phyloP scores from a whole-genome alignment of 2,888 invertebrate genomes.

The Hipparchia semele region DNA sequence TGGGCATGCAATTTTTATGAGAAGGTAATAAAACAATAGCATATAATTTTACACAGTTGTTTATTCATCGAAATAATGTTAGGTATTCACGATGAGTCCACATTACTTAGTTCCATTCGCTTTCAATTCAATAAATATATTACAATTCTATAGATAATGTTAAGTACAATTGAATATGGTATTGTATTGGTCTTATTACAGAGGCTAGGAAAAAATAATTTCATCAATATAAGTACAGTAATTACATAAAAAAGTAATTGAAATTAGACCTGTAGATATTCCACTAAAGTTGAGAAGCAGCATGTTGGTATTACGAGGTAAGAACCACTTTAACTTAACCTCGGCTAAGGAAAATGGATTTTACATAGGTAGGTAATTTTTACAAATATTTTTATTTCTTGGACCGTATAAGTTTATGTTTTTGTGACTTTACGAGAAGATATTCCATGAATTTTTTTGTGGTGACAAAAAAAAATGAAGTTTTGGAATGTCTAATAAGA shows the following conservation, averaged over 20 bases:
- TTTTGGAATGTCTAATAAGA: not conserved
- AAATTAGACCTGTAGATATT: not conserved
- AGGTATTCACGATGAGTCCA: slow-evolving; percentile 60
- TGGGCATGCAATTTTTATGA: not conserved
- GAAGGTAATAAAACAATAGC: slow-evolving; percentile 45
- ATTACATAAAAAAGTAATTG: not conserved
- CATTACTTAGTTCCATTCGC: slow-evolving; percentile 53
- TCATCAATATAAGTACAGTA: not conserved
- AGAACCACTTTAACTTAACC: no score
- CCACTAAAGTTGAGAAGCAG: not conserved
- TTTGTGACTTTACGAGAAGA: no score
- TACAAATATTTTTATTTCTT: not conserved
- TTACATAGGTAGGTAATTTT: no score
- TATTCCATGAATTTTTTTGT: no score
- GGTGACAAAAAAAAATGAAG: not conserved
- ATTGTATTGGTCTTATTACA: slow-evolving; percentile 36
- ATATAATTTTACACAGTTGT: slow-evolving; percentile 65
- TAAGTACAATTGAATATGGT: slow-evolving; percentile 44
- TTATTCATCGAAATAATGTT: slow-evolving; percentile 74
- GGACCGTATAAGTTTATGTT: no score
- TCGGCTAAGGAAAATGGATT: not conserved
- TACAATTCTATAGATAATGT: slow-evolving; percentile 64
- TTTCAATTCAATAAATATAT: slow-evolving; percentile 70
- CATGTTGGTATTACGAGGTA: not conserved
- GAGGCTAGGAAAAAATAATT: slow-evolving; percentile 18